phyloP scores from a whole-genome alignment of 2,113 vertebrate species.

The Cavia aperea region DNA sequence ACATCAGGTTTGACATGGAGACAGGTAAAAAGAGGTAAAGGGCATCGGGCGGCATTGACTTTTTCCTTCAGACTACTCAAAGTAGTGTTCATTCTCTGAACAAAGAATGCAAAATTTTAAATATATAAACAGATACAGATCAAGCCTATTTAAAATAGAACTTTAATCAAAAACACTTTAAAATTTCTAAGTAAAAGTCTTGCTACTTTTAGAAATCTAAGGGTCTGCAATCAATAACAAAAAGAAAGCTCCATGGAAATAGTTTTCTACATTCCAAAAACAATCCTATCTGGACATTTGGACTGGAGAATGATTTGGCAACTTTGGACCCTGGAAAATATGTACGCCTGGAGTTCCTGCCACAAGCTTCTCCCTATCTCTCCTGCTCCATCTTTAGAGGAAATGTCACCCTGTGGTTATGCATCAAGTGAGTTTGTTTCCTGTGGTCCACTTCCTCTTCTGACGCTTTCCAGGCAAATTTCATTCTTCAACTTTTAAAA shows the following conservation, averaged over 20 bases:
- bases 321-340: background rate
- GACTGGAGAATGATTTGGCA: background rate
- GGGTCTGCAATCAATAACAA: background rate
- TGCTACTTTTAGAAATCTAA: slow-evolving; percentile 19
- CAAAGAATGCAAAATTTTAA: slow-evolving; percentile 30
- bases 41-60: slow-evolving; percentile 81
- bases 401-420: background rate
- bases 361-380: background rate
- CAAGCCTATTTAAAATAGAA: background rate
- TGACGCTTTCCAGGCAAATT: background rate
- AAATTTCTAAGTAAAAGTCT: slow-evolving; percentile 18
- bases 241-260: background rate
- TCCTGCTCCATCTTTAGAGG: background rate
- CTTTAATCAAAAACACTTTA: background rate
- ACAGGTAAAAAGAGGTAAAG: slow-evolving; percentile 95
- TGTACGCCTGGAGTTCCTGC: background rate
- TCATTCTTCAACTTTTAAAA: background rate
- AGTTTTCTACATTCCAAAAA: slow-evolving; percentile 1
- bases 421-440: background rate
- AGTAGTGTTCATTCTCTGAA: slow-evolving; percentile 91
- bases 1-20: slow-evolving; percentile 97
- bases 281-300: background rate
- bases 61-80: slow-evolving; percentile 90
- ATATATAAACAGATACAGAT: background rate
- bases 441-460: background rate